Conservation (phyloP, 2,113 vertebrate genomes). For the Pseudorectes ferrugineus region DNA sequence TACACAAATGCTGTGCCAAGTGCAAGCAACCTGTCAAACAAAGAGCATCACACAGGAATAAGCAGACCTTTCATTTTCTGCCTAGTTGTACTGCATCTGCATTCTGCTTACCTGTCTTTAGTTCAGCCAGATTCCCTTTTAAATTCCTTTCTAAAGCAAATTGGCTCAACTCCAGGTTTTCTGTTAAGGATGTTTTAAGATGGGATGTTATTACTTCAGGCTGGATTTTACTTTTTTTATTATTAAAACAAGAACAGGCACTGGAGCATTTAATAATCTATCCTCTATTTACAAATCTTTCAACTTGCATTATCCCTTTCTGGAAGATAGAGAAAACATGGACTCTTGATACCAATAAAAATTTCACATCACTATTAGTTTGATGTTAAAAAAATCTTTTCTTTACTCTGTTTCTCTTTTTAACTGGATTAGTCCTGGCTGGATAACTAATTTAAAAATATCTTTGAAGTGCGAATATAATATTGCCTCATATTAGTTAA, state of each 20-base stretch:
- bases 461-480: slow-evolving; percentile 27
- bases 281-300: neutral
- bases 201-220: neutral
- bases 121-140: neutral
- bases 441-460: neutral
- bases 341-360: neutral
- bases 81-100: neutral
- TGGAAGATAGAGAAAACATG: neutral
- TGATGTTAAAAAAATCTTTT: neutral
- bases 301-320: neutral
- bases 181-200: neutral
- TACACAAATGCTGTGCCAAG: neutral
- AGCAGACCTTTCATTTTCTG: slow-evolving; percentile 8
- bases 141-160: slow-evolving; percentile 1
- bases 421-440: neutral
- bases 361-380: neutral
- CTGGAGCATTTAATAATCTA: neutral
- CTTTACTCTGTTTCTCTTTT: neutral
- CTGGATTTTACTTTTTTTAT: neutral
- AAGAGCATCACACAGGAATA: neutral
- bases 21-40: slow-evolving; percentile 11
- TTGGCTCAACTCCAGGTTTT: slow-evolving; percentile 11
- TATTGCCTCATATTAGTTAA: neutral
- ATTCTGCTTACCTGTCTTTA: neutral
- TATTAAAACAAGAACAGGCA: neutral